Base-by-base conservation (phyloP, 2,888 invertebrate genomes). In the Erebia epiphron region DNA sequence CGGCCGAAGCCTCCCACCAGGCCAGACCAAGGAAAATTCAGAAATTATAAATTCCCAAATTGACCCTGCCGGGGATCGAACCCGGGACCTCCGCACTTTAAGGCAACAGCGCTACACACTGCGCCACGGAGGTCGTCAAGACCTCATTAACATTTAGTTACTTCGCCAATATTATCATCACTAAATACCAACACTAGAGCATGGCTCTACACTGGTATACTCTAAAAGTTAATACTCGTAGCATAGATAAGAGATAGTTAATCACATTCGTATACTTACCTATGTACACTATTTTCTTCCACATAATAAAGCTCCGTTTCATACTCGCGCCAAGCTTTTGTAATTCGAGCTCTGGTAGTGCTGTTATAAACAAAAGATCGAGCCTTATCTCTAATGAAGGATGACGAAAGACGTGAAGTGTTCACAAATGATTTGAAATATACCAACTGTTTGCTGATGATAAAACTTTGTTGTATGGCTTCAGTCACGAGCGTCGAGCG, bases 381-480 rank as follows among this genome's bases (percentile, higher is more conserved):
- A 26, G 50, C 69, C 21, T 74, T 82, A 86, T 84, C 81, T 77
- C 70, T 73, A 76, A 77, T 75, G 76, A 77, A 76, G 82, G 79
- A 83, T 81, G 82, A 79, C 79, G 80, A 79, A 79, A 80, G 76
- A 75, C 75, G 77, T 80, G 74, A 82, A 85, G 80, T 81, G 83
- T 81, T 82, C 79, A 85, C 82, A 83, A 86, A 85, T 82, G 82
- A 83, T 81, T 83, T 81, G 75, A 79, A 77, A 80, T 75, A 75
- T 73, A 77, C 79, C 77, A 79, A 82, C 79, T 86, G 86, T 87
- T 87, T 88, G 81, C 80, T 79, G 78, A 82, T 80, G 85, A 87
- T 87, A 88, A 80, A 81, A 73, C 73, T 75, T 72, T 72, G 18
- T 69, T 2, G 46, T 69, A 54, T 75, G 79, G 79, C 60, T 10